Conservation (phyloP, 2,888 invertebrate species). For the Lepidocyrtoides sp. region DNA sequence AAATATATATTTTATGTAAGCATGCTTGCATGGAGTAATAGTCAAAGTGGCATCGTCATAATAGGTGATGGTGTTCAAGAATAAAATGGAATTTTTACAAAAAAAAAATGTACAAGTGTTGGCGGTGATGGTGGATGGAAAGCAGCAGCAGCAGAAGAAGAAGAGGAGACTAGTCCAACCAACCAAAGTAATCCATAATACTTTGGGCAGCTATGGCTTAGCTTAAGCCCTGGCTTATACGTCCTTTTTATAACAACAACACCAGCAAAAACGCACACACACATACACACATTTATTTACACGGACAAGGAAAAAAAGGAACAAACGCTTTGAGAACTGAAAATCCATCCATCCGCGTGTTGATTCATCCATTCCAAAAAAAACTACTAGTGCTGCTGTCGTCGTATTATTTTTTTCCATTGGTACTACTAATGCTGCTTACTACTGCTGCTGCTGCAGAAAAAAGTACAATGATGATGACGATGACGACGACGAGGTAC, state of each 20-base stretch:
- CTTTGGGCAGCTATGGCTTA: constrained; percentile 78
- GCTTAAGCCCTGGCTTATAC: constrained; percentile 79
- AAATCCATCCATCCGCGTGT: constrained; percentile 65
- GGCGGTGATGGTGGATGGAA: constrained; percentile 3
- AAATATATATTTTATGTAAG: constrained; percentile 25
- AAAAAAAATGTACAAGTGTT: background rate
- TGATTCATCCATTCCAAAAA: constrained; percentile 57
- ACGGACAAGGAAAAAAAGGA: constrained; percentile 16
- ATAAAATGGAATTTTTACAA: constrained; percentile 16
- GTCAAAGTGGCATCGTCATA: constrained; percentile 1
- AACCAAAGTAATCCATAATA: constrained; percentile 78
- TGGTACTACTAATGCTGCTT: background rate
- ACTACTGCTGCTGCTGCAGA: background rate
- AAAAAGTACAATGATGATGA: constrained; percentile 23
- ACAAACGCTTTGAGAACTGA: constrained; percentile 7
- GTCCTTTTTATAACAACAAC: constrained; percentile 69
- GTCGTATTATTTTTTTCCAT: constrained; percentile 24
- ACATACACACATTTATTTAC: constrained; percentile 52
- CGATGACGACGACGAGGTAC: constrained; percentile 50
- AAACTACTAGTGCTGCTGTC: background rate
- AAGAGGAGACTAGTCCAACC: constrained; percentile 13
- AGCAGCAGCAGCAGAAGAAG: constrained; percentile 17
- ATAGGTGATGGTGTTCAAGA: constrained; percentile 6
- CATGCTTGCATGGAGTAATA: too few species aligned
- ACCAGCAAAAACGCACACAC: constrained; percentile 36